phyloP scores from a whole-genome alignment of 2,888 invertebrate species.

The Caenorhabditis macrosperma region DNA sequence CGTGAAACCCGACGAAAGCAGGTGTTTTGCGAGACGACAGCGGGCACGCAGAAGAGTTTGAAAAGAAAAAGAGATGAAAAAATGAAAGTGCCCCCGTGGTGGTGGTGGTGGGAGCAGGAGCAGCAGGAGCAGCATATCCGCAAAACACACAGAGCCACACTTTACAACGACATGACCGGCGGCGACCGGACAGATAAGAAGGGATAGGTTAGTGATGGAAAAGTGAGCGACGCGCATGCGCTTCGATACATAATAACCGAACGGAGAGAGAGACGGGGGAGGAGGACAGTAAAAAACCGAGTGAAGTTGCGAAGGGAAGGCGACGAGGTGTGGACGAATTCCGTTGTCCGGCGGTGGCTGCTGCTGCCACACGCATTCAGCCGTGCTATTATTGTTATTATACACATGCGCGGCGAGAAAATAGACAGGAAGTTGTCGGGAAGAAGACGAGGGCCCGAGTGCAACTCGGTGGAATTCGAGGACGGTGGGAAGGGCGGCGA shows the following conservation, averaged over 20 bases:
- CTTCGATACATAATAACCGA: background rate
- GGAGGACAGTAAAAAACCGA: conserved; percentile 10
- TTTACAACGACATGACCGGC: conserved; percentile 57
- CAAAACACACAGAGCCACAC: conserved; percentile 50
- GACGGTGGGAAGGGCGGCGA: background rate
- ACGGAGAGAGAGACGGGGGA: background rate
- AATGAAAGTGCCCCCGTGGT: conserved; percentile 6
- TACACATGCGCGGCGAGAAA: conserved; percentile 11
- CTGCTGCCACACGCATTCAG: conserved; percentile 27
- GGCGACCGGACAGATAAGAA: conserved; percentile 28
- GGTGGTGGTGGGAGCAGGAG: too few relatives aligned
- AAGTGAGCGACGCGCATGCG: background rate
- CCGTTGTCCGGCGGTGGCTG: background rate
- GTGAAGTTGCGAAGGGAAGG: conserved; percentile 15
- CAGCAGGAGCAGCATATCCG: conserved; percentile 11
- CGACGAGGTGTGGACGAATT: conserved; percentile 12
- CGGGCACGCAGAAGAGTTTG: background rate
- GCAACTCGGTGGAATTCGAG: conserved; percentile 13
- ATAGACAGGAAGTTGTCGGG: conserved; percentile 17
- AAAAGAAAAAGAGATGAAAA: conserved; percentile 21
- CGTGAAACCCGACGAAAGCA: conserved; percentile 13
- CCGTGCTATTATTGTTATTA: conserved; percentile 52
- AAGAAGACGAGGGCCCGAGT: too few relatives aligned
- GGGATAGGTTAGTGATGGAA: conserved; percentile 20
- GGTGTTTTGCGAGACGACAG: conserved; percentile 6